Base-by-base conservation (phyloP, 2,113 vertebrate genomes). In the Callaeas wilsoni region DNA sequence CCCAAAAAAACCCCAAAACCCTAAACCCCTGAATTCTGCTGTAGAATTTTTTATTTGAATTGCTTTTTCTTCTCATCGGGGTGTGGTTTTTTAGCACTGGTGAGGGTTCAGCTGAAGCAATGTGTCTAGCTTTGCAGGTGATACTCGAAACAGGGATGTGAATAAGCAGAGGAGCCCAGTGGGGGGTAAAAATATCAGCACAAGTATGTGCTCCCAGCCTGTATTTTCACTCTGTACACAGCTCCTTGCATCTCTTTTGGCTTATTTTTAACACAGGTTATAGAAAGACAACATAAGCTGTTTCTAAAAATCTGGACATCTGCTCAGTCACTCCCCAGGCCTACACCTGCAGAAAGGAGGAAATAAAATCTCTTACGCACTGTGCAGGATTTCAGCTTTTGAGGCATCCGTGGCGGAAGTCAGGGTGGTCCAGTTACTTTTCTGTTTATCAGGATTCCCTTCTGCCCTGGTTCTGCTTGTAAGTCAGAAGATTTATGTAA, bases 1-100 rank as follows among this genome's bases (percentile, higher is more conserved):
- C 32, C 1, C 3, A 49, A 39, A 25, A 42, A 35, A 4, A 1
- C 16, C 9, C 4, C 16, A 23, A 32, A 41, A 33, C n/a, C n/a
- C n/a, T n/a, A n/a, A n/a, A 56, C 35, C 55, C 12, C 3, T 63
- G 4, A 44, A 53, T 70, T 81, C 47, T 78, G 13, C 20, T 53
- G 8, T 30, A 26, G 18, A 47, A 42, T 19, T 67, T n/a, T 37
- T 44, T 3, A 1, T 8, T n/a, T 10, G 30, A 27, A 2, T 19
- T 55, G 16, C 8, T 7, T n/a, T 53, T 35, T 46, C 2, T 33
- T 71, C 6, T 16, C 5, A 27, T 33, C 35, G 20, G 13, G 11
- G 23, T 1, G 16, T 77, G 55, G 55, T 1, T 35, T 84, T 84
- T 65, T 64, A 82, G 69, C 60, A 4, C 10, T 18, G 57, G 14